phyloP scores from a whole-genome alignment of 2,888 invertebrate species.

The Coenonympha arcania region DNA sequence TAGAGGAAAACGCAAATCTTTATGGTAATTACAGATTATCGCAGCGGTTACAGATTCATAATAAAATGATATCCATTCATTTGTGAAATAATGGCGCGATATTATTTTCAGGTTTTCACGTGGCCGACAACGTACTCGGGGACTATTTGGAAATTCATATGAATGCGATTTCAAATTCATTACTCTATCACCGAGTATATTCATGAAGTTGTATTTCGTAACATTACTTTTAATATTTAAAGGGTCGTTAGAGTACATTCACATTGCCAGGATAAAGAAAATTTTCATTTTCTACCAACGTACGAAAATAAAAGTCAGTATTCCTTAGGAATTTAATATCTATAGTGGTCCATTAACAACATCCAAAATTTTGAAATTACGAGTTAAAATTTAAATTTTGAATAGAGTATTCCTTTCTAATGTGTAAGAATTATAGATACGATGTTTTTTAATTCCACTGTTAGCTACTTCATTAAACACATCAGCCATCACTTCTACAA shows the following conservation, averaged over 20 bases:
- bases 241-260: constrained; percentile 23
- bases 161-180: constrained; percentile 53
- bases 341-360: no score
- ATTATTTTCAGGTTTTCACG: constrained; percentile 49
- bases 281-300: no score
- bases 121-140: constrained; percentile 44
- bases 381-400: no score
- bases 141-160: constrained; percentile 47
- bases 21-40: constrained; percentile 47
- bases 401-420: no score
- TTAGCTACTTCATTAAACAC: no score
- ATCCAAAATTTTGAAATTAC: no score
- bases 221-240: constrained; percentile 38
- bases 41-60: constrained; percentile 55
- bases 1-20: constrained; percentile 39
- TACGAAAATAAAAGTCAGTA: no score
- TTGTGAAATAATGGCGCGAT: constrained; percentile 42
- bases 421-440: no score
- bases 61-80: constrained; percentile 53
- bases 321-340: no score
- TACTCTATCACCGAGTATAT: constrained; percentile 40
- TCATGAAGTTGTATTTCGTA: constrained; percentile 39
- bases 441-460: no score
- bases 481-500: no score
- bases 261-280: neutral